Evolutionary conservation across 2,113 vertebrate genomes (phyloP).

Genomic region (Pygoscelis adeliae): DNA sequence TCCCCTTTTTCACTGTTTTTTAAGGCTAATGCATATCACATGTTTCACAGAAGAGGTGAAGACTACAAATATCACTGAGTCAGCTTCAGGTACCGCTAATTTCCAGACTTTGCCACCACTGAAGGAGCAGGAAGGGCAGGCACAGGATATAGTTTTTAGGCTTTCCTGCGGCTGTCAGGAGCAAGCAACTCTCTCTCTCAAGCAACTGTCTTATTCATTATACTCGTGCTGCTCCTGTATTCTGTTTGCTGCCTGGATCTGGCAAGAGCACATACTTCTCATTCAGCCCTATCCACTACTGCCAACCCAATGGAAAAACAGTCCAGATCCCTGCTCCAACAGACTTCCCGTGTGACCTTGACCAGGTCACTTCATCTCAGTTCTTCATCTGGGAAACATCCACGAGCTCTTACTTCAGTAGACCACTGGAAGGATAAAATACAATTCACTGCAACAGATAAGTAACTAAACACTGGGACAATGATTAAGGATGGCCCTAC

Average conservation of each 20-base stretch:
- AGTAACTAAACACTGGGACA: not conserved
- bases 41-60: not conserved
- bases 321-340: not conserved
- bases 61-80: not conserved
- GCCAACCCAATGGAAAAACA: not conserved
- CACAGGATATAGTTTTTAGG: not conserved
- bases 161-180: not conserved
- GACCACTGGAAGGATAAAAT: not conserved
- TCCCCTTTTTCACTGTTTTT: not conserved
- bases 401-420: not conserved
- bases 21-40: not conserved
- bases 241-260: not conserved
- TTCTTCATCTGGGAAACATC: not conserved
- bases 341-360: not conserved
- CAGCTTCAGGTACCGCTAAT: not conserved
- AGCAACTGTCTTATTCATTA: not conserved
- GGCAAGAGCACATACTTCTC: not conserved
- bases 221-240: not conserved
- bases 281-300: not conserved
- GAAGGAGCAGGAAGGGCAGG: not conserved
- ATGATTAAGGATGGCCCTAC: not conserved
- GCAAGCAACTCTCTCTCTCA: not conserved
- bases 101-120: not conserved
- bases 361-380: not conserved
- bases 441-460: not conserved